A percentile compares a stretch with the other conserved stretches of the same genome.
Evolutionary conservation across 2,113 vertebrate genomes (phyloP).

Genomic region (Antennarius striatus): DNA sequence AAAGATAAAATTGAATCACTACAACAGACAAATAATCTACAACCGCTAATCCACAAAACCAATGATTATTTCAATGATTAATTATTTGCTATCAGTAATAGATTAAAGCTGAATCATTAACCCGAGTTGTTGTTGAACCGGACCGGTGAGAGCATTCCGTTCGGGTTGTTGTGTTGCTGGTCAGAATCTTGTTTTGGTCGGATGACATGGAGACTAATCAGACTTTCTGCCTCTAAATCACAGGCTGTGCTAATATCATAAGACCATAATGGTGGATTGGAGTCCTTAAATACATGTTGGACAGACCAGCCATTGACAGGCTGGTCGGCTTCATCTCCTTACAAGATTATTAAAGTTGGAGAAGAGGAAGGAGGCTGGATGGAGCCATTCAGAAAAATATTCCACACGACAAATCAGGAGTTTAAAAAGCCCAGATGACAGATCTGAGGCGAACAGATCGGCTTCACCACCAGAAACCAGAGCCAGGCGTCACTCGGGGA

Average conservation of each 20-base stretch:
- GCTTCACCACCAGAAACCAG: constrained; percentile 44
- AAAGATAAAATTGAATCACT: too few relatives aligned
- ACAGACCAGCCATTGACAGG: constrained; percentile 22
- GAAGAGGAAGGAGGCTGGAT: not conserved
- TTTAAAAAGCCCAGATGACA: constrained; percentile 1
- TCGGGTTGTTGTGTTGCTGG: constrained; percentile 8
- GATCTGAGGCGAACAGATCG: constrained; percentile 50
- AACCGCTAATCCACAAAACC: too few relatives aligned
- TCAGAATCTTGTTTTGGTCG: not conserved
- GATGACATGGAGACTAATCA: constrained; percentile 34
- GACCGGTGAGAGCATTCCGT: too few relatives aligned
- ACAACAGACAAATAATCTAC: too few relatives aligned
- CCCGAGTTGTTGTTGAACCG: too few relatives aligned
- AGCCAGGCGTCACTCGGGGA: not conserved
- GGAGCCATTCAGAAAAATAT: not conserved
- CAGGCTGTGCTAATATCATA: constrained; percentile 40
- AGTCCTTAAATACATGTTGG: constrained; percentile 51
- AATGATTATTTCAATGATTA: too few relatives aligned
- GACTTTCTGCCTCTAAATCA: constrained; percentile 46
- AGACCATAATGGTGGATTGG: constrained; percentile 47
- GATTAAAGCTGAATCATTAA: too few relatives aligned
- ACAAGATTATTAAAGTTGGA: not conserved
- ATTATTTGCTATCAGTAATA: too few relatives aligned
- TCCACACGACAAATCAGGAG: not conserved
- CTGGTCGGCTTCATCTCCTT: constrained; percentile 6